A percentile compares a stretch with the other conserved stretches of the same genome.
Conservation (phyloP, 2,888 invertebrate genomes). For the Cotesia congregata region DNA sequence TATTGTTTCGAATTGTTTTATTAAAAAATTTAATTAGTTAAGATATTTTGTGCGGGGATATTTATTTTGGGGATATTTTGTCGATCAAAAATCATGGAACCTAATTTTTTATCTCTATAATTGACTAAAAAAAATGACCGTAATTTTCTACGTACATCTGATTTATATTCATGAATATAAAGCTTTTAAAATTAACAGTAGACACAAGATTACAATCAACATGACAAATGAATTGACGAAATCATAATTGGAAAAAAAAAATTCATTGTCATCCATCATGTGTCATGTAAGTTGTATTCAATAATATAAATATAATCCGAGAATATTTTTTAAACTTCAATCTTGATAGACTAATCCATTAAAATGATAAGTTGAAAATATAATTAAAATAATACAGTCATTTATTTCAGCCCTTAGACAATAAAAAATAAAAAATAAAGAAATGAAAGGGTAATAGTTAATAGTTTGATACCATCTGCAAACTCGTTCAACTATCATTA, state of each 20-base stretch:
- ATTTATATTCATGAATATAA: conserved; percentile 22
- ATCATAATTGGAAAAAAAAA: not conserved
- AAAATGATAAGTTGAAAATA: not conserved
- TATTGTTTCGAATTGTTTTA: too few species aligned
- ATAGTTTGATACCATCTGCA: not conserved
- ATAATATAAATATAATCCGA: not conserved
- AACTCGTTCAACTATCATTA: not conserved
- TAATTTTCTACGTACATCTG: not conserved
- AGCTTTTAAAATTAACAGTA: conserved; percentile 2
- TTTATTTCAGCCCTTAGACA: not conserved
- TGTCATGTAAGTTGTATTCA: not conserved
- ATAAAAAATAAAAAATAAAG: not conserved
- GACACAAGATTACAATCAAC: conserved; percentile 13
- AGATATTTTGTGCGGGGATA: too few species aligned
- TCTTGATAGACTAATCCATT: not conserved
- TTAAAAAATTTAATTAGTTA: too few species aligned
- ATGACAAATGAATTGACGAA: conserved; percentile 24
- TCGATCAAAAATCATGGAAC: too few species aligned
- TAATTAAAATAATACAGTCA: not conserved
- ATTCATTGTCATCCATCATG: not conserved
- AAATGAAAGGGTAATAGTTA: not conserved
- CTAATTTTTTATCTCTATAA: too few species aligned
- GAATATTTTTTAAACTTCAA: not conserved
- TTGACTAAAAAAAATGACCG: too few species aligned
- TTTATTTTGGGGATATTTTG: too few species aligned